Conservation (phyloP, 2,888 invertebrate species). For the Choreutis nemorana region DNA sequence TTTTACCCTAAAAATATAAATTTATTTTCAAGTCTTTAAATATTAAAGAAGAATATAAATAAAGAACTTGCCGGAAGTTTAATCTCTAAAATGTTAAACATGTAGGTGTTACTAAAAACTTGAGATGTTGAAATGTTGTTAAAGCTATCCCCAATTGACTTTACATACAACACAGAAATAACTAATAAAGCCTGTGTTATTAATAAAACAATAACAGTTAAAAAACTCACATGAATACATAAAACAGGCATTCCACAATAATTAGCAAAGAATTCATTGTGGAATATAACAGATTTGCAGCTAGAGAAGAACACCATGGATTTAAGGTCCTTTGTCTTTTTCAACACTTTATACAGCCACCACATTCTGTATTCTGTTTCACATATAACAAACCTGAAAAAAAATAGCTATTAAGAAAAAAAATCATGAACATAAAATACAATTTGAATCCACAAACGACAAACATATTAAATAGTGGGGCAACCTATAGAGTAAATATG, state of each 20-base stretch:
- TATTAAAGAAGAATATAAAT: not conserved
- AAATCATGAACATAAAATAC: not conserved
- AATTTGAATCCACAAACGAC: too few species aligned
- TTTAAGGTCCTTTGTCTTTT: conserved; percentile 91
- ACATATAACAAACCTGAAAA: conserved; percentile 84
- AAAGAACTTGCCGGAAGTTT: too few species aligned
- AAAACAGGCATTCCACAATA: conserved; percentile 91
- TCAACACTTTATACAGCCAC: conserved; percentile 93
- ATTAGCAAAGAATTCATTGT: conserved; percentile 85
- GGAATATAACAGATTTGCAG: conserved; percentile 95
- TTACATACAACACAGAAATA: too few species aligned
- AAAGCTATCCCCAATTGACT: too few species aligned
- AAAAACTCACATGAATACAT: conserved; percentile 87
- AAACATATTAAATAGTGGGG: too few species aligned
- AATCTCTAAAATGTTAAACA: too few species aligned
- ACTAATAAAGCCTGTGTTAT: too few species aligned
- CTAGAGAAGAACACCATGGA: conserved; percentile 98
- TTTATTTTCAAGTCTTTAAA: too few species aligned
- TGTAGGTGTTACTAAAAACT: too few species aligned
- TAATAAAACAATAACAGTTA: too few species aligned
- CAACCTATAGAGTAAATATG: too few species aligned
- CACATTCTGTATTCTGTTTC: conserved; percentile 92
- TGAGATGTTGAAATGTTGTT: too few species aligned
- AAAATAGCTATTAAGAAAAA: conserved; percentile 5
- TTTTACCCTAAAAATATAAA: conserved; percentile 83